Evolutionary conservation across 2,888 invertebrate genomes (phyloP), one percentile per base, ranked within the genome.

Genomic region (Acronicta psi): DNA sequence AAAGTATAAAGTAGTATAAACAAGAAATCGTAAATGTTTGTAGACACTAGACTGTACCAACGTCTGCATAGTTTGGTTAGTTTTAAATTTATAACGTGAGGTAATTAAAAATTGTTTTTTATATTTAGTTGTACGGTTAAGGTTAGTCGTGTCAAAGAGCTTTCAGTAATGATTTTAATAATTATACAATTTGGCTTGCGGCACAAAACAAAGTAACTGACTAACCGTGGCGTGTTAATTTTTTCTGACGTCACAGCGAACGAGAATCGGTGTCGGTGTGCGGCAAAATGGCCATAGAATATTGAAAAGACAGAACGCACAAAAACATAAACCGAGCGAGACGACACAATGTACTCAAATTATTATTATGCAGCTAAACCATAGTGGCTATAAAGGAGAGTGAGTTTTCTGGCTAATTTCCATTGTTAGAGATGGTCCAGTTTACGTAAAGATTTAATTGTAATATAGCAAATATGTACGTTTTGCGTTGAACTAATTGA

Each of bases 281-380:
- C 25, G 23, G 29, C 16, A 17, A 41, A 61, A 47, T 41, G 40
- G 23, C 25, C 44, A 49, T 47, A 23, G 10, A 50, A 54, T 51
- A 23, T 59, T 50, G 16, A 36, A 50, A 17, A 38, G 42, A 20
- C 13, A 37, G 20, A 36, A 29, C 38, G 41, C 23, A 51, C 25
- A 43, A 38, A 36, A 7, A 38, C 36, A 41, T 25, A 37, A 18
- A 44, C 29, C 29, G 31, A 16, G 25, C 16, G 34, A n/a, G n/a
- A 34, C 34, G 34, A 6, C 25, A 8, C 13, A 20, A 10, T 51
- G 20, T 17, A 40, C 11, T 10, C 20, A 11, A 25, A 17, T 34
- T 25, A 11, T 40, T 31, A 45, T 45, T 29, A 49, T 53, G 41
- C 49, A 45, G 11, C 18, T 45, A 6, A 14, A 16, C 17, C 11